Conservation (phyloP, 1,140 invertebrate species). For the Nomia melanderi region DNA sequence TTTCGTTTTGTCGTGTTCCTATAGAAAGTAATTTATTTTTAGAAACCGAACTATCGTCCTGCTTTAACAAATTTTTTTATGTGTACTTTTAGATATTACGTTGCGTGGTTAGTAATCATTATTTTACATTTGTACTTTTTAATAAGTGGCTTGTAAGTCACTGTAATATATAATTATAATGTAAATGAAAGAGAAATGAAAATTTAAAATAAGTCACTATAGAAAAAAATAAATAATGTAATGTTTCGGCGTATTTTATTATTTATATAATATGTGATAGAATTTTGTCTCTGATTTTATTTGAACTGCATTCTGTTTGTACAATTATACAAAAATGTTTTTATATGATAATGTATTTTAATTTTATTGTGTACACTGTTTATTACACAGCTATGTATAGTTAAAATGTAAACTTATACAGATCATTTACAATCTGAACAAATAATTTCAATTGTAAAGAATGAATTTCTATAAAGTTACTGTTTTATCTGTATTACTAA, state of each 20-base stretch:
- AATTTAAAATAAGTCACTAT: neutral
- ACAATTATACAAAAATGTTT: slow-evolving; percentile 4
- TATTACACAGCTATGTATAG: neutral
- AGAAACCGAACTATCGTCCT: neutral
- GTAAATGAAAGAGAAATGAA: neutral
- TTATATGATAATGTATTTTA: neutral
- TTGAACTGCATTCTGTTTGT: neutral
- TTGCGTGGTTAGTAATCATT: neutral
- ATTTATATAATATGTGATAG: neutral
- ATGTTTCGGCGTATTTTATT: neutral
- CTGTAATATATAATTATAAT: neutral
- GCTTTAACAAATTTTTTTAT: neutral
- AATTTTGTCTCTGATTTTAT: neutral
- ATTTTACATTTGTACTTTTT: slow-evolving; percentile 19
- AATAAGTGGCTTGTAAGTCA: neutral
- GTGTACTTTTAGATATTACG: slow-evolving; percentile 1
- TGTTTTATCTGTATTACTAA: slow-evolving; percentile 4
- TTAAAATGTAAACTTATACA: neutral
- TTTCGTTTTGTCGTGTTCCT: slow-evolving; percentile 47
- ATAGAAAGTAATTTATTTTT: slow-evolving; percentile 49
- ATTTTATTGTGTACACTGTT: neutral
- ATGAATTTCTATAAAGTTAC: neutral
- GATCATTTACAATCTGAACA: neutral
- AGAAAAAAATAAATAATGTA: neutral
- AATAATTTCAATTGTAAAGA: slow-evolving; percentile 1